Evolutionary conservation across 2,888 invertebrate genomes (phyloP).

Genomic region (Drosophila seclusa): DNA sequence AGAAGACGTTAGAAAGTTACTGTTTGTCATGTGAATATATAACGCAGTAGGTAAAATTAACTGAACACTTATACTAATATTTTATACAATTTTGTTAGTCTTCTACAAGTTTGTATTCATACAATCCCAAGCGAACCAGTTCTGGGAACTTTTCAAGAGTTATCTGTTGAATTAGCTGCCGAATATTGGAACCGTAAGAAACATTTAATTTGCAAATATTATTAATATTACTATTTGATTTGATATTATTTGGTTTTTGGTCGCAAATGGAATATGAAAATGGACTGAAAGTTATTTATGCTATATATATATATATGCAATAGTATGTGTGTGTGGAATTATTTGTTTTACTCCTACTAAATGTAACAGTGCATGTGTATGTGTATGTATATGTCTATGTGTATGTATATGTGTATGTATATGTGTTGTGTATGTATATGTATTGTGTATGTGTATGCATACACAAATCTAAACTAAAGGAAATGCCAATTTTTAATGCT

Average conservation of each 20-base stretch:
- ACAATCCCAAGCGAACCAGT: neutral
- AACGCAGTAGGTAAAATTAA: no score
- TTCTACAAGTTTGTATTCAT: neutral
- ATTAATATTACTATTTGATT: slow-evolving; percentile 7
- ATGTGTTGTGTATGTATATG: slow-evolving; percentile 5
- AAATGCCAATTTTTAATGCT: slow-evolving; percentile 78
- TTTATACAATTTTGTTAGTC: neutral
- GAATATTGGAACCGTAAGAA: neutral
- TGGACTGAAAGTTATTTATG: slow-evolving; percentile 35
- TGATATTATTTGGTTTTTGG: slow-evolving; percentile 6
- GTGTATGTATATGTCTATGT: slow-evolving; percentile 10
- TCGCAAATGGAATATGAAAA: slow-evolving; percentile 22
- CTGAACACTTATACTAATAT: neutral
- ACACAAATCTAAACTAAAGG: slow-evolving; percentile 48
- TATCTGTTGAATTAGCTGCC: neutral
- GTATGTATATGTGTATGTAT: slow-evolving; percentile 18
- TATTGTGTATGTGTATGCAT: neutral
- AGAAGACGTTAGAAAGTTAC: no score
- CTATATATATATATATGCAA: slow-evolving; percentile 17
- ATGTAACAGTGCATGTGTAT: slow-evolving; percentile 15
- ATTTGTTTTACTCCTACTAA: slow-evolving; percentile 9
- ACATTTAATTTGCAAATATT: slow-evolving; percentile 2
- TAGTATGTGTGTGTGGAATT: slow-evolving; percentile 3
- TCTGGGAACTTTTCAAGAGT: neutral
- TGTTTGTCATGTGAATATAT: no score